Base-by-base conservation (phyloP, 2,113 vertebrate genomes). In the Aptenodytes forsteri region DNA sequence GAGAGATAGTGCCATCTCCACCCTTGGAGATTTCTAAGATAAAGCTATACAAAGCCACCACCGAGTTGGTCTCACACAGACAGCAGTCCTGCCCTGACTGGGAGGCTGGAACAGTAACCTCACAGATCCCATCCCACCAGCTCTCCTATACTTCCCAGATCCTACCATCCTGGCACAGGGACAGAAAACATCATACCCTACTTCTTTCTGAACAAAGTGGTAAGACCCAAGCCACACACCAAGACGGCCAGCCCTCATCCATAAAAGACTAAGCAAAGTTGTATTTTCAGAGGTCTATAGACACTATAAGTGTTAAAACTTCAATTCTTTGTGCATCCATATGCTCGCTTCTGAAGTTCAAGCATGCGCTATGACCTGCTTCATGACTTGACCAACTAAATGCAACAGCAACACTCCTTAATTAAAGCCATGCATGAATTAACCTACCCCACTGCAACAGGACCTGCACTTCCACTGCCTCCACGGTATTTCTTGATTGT, bases 391-490 rank as follows among this genome's bases (percentile, higher is more conserved):
- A 66, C 36, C 22, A 71, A 46, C 26, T 30, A 32, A 67, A 75
- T 4, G 7, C n/a, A 89, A 58, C 20, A 89, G 56, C 46, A 77
- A 18, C 13, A 3, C 11, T 49, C 30, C 42, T 71, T 6, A 12
- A 25, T 25, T 17, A 61, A 11, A 83, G 59, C 3, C 34, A 47
- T 0, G 0, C 0, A 5, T 10, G 25, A 50, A 64, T 6, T 6
- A 65, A 52, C 13, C 16, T 25, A 55, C 11, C 47, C 16, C n/a
- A 38, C 19, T 2, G 0, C 11, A 64, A 44, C n/a, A 84, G 16
- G 3, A 59, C 16, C 16, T 23, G 38, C 34, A 16, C 38, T 59
- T 47, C 50, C 21, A 18, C 52, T 49, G 49, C 34, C 54, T 64
- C 34, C 36, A 20, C 0, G 0, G 25, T 16, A 38, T 11, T 69